Evolutionary conservation across 2,797 vertebrate species (phyloP).

Genomic region (Gastrophryne carolinensis): DNA sequence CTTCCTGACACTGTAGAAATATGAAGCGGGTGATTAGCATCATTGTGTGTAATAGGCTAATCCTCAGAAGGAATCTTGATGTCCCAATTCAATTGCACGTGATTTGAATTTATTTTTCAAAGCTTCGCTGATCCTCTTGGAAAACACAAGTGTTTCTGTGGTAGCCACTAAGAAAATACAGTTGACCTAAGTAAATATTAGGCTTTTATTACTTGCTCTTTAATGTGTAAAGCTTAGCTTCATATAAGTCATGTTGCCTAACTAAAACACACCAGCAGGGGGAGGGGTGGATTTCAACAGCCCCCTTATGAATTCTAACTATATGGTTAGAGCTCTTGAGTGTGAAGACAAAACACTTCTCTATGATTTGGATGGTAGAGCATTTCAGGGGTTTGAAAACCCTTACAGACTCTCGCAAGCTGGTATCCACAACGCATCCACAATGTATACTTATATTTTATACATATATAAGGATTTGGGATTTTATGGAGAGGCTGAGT

Average conservation of each 20-base stretch:
- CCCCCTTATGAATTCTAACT: too few relatives aligned
- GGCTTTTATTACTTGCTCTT: not conserved
- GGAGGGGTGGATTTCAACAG: too few relatives aligned
- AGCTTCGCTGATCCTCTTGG: constrained; percentile 11
- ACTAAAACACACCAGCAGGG: not conserved
- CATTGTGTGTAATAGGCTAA: constrained; percentile 18
- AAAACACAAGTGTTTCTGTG: not conserved
- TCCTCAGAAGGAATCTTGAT: constrained; percentile 26
- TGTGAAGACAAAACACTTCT: too few relatives aligned
- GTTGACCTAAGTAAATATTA: constrained; percentile 5
- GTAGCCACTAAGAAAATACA: constrained; percentile 32
- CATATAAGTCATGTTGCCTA: not conserved
- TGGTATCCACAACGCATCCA: too few relatives aligned
- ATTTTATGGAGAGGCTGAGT: too few relatives aligned
- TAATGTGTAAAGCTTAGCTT: not conserved
- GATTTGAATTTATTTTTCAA: constrained; percentile 31
- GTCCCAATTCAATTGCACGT: constrained; percentile 10
- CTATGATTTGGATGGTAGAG: too few relatives aligned
- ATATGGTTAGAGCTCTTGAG: too few relatives aligned
- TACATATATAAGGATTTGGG: too few relatives aligned
- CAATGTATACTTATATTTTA: too few relatives aligned
- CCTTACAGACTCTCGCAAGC: too few relatives aligned
- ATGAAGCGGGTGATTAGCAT: constrained; percentile 36
- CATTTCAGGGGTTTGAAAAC: too few relatives aligned
- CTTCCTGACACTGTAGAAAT: constrained; percentile 29